Conservation (phyloP, 2,113 vertebrate species). For the Butorides virescens region DNA sequence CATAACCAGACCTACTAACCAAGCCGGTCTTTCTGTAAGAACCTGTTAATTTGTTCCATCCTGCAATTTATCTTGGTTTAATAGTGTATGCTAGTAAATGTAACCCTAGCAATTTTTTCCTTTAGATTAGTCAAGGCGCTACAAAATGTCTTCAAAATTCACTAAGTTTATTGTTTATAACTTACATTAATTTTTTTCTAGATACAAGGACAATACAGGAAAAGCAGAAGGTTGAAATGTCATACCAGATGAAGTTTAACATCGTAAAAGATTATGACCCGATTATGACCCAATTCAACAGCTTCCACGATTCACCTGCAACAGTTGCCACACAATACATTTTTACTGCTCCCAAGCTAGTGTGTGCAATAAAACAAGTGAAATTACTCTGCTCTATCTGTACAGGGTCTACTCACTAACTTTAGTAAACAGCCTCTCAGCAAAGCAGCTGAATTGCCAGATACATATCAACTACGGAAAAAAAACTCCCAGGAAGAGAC, state of each 20-base stretch:
- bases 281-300: not conserved
- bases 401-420: not conserved
- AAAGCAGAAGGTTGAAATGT: not conserved
- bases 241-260: not conserved
- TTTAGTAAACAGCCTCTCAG: not conserved
- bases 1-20: not conserved
- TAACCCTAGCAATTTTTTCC: not conserved
- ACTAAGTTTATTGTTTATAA: not conserved
- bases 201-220: not conserved
- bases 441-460: not conserved
- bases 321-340: not conserved
- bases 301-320: not conserved
- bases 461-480: fast-evolving
- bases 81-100: not conserved
- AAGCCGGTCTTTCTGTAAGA: not conserved
- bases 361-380: not conserved
- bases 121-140: not conserved
- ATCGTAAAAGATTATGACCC: not conserved
- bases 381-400: not conserved
- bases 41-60: not conserved
- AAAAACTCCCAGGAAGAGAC: not conserved
- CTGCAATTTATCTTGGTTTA: not conserved
- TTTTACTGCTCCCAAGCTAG: not conserved
- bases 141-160: not conserved
- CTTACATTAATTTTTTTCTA: not conserved